Percentiles rank a stretch among this genome's conserved stretches.
Conservation (phyloP, 92 coral and sea anemone species). For the Porites divaricata region DNA sequence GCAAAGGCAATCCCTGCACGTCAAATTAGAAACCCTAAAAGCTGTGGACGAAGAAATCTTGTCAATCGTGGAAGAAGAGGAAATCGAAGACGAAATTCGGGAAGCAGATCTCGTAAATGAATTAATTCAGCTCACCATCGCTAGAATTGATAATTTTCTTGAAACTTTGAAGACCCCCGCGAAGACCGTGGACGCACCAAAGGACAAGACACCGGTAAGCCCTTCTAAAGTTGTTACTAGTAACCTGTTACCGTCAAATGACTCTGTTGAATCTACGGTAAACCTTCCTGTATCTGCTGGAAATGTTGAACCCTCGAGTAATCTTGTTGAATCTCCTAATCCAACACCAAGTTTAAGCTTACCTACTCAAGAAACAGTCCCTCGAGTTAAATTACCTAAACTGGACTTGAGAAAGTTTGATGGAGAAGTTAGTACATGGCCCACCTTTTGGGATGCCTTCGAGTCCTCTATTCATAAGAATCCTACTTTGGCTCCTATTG, state of each 20-base stretch:
- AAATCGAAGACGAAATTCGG: slow-evolving; percentile 39
- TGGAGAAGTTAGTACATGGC: slow-evolving; percentile 63
- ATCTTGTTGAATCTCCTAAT: neutral
- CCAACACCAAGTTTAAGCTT: too few relatives aligned
- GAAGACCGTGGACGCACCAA: too few relatives aligned
- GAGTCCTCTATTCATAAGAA: slow-evolving; percentile 61
- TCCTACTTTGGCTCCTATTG: slow-evolving; percentile 38
- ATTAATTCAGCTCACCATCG: too few relatives aligned
- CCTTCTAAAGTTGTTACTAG: too few relatives aligned
- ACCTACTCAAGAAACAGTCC: too few relatives aligned
- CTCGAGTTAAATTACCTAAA: slow-evolving; percentile 55
- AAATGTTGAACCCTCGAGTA: too few relatives aligned
- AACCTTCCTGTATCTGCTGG: too few relatives aligned
- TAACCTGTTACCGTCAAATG: neutral
- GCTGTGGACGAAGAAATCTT: slow-evolving; percentile 36
- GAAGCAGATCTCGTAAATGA: too few relatives aligned
- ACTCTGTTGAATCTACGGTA: neutral
- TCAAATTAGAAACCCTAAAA: slow-evolving; percentile 27
- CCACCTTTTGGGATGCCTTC: slow-evolving; percentile 64
- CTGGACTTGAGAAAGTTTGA: slow-evolving; percentile 43
- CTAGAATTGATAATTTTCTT: too few relatives aligned
- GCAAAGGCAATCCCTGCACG: too few relatives aligned
- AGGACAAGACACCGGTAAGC: too few relatives aligned
- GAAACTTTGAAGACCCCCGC: too few relatives aligned
- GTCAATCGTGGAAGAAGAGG: slow-evolving; percentile 39